These are phyloP conservation scores for Tyrannus savana DNA, from an alignment of 2,113 vertebrate genomes.

Conservation along the genomic window DNA sequence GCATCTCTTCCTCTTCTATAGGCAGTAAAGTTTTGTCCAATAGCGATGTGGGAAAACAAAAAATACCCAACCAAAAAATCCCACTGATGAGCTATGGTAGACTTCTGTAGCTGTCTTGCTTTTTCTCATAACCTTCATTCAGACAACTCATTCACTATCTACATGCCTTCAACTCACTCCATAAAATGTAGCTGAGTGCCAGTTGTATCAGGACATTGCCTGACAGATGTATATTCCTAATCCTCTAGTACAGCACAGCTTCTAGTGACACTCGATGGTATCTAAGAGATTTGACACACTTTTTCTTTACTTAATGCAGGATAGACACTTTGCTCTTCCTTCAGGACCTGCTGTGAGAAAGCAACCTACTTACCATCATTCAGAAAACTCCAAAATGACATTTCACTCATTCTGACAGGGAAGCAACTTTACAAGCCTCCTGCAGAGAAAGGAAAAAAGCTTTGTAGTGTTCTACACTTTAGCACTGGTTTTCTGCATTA, in stretches of 20 bases:
- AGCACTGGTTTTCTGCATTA: background rate
- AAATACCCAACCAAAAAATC: background rate
- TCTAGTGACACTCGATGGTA: background rate
- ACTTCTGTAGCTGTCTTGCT: background rate
- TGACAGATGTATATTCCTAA: background rate
- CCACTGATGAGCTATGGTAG: background rate
- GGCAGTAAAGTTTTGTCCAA: background rate
- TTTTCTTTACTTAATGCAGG: background rate
- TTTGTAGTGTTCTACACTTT: background rate
- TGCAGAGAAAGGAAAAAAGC: background rate
- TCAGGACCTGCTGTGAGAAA: conserved; percentile 2
- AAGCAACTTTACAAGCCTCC: background rate
- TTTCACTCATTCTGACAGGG: background rate
- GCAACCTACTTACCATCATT: background rate
- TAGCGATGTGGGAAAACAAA: background rate
- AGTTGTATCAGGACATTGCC: background rate
- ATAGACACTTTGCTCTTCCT: background rate
- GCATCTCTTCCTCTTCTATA: background rate
- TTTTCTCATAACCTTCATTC: background rate
- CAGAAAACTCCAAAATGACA: background rate
- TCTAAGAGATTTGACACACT: background rate
- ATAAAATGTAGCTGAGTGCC: background rate
- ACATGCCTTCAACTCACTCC: background rate
- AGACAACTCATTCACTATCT: background rate
- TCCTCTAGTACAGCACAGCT: background rate